Evolutionary conservation across 2,888 invertebrate species (phyloP).

Genomic region (Diaperis boleti): DNA sequence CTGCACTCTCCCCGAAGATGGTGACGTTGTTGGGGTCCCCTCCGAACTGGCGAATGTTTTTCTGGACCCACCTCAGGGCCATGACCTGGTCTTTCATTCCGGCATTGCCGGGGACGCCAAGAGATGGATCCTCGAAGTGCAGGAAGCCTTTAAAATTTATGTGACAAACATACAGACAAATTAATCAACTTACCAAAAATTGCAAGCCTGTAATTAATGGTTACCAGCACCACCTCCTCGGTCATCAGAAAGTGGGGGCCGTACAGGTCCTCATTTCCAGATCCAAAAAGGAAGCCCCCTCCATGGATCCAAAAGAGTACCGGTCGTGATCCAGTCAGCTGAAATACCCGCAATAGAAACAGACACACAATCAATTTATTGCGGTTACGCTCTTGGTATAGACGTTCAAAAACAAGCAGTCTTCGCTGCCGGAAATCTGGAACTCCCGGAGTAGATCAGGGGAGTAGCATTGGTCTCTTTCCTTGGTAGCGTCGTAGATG

Average conservation of each 20-base stretch:
- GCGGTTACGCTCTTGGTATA: too few species aligned
- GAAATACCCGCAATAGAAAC: too few species aligned
- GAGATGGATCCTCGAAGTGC: slow-evolving; percentile 65
- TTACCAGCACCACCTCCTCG: slow-evolving; percentile 64
- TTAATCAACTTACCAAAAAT: slow-evolving; percentile 55
- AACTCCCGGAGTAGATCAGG: slow-evolving; percentile 56
- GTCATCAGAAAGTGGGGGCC: slow-evolving; percentile 65
- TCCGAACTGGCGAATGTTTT: slow-evolving; percentile 67
- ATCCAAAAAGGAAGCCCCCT: not conserved
- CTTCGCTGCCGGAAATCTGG: slow-evolving; percentile 50
- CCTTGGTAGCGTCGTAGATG: slow-evolving; percentile 60
- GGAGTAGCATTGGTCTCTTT: slow-evolving; percentile 56
- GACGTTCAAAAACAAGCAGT: slow-evolving; percentile 4
- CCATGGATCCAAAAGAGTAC: slow-evolving; percentile 5
- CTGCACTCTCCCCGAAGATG: slow-evolving; percentile 70
- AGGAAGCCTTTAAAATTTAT: slow-evolving; percentile 53
- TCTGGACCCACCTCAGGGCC: slow-evolving; percentile 69
- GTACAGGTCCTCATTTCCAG: slow-evolving; percentile 51
- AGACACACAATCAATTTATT: too few species aligned
- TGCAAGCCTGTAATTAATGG: slow-evolving; percentile 65
- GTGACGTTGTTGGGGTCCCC: slow-evolving; percentile 70
- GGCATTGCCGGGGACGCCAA: slow-evolving; percentile 69
- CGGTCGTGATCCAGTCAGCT: not conserved
- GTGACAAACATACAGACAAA: too few species aligned
- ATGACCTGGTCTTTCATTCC: slow-evolving; percentile 69